Percentiles rank a stretch among this genome's conserved stretches.
These are phyloP conservation scores for Molothrus aeneus DNA, from an alignment of 2,797 vertebrate genomes.

Conservation along the genomic window DNA sequence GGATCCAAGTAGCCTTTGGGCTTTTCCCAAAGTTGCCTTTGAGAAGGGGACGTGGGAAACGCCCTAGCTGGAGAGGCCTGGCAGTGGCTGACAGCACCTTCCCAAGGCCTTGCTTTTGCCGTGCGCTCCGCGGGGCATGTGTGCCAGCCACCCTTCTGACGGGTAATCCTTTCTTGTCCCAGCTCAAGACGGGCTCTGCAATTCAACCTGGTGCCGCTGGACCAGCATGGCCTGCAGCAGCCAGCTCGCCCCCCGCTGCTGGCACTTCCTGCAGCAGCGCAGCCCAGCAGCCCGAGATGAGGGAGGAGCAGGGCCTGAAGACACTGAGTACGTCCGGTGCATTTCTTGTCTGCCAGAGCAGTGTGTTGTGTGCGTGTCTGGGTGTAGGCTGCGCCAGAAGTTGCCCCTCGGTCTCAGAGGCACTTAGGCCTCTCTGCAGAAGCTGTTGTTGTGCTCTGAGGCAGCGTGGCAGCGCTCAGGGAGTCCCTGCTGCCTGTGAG, in stretches of 20 bases:
- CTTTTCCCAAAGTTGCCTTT: background rate
- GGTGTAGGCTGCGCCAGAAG: rapidly evolving
- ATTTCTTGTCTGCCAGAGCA: background rate
- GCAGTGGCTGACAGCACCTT: too few species aligned
- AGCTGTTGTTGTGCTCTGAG: background rate
- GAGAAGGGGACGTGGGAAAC: background rate
- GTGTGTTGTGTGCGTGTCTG: rapidly evolving
- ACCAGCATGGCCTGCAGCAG: background rate
- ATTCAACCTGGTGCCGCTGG: background rate
- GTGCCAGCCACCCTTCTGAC: too few species aligned
- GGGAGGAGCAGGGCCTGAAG: background rate
- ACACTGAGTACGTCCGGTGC: background rate
- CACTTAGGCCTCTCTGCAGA: background rate
- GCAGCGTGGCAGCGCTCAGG: rapidly evolving
- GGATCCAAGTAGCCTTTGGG: rapidly evolving
- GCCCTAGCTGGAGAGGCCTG: background rate
- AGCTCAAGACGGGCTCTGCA: background rate
- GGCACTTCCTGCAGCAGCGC: rapidly evolving
- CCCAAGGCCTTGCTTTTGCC: too few species aligned
- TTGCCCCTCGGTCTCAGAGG: background rate
- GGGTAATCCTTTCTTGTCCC: background rate
- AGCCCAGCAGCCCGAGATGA: background rate
- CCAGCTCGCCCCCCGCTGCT: background rate
- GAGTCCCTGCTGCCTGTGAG: background rate
- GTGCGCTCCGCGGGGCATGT: too few species aligned